Percentiles rank a stretch among this genome's conserved stretches.
These are phyloP conservation scores for Sebastes iracundus DNA, from an alignment of 2,797 vertebrate species.

Conservation along the genomic window DNA sequence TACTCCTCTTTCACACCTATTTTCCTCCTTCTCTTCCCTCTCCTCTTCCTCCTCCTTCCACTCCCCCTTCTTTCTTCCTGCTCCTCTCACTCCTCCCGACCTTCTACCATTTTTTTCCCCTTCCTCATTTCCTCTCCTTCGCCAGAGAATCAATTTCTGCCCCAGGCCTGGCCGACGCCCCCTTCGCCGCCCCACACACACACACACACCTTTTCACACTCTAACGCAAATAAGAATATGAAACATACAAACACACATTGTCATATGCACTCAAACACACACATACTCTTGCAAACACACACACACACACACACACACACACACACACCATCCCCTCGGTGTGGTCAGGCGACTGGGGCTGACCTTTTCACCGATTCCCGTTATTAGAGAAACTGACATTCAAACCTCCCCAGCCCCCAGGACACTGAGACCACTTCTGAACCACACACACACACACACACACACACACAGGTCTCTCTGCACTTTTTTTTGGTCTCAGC, in stretches of 20 bases:
- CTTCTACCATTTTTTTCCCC: conserved; percentile 78
- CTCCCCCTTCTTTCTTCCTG: conserved; percentile 14
- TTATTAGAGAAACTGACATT: conserved; percentile 88
- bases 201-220: conserved; percentile 23
- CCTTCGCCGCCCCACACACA: conserved; percentile 7
- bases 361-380: conserved; percentile 85
- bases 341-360: conserved; percentile 78
- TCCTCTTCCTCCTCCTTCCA: background rate
- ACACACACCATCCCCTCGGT: conserved; percentile 36
- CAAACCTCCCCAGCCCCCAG: conserved; percentile 81
- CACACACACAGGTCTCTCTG: background rate
- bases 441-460: conserved; percentile 26
- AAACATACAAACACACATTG: conserved; percentile 40
- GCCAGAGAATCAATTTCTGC: conserved; percentile 81
- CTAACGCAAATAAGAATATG: conserved; percentile 47
- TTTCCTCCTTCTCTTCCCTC: background rate
- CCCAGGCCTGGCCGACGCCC: conserved; percentile 61
- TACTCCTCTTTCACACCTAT: background rate
- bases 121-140: conserved; percentile 81
- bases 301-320: background rate
- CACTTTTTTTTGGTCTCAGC: background rate
- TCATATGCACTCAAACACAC: conserved; percentile 26
- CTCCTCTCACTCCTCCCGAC: conserved; percentile 46
- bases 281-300: conserved; percentile 7
- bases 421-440: conserved; percentile 70